These are phyloP conservation scores for Austrofundulus limnaeus DNA, from an alignment of 2,113 vertebrate species.

Conservation along the genomic window DNA sequence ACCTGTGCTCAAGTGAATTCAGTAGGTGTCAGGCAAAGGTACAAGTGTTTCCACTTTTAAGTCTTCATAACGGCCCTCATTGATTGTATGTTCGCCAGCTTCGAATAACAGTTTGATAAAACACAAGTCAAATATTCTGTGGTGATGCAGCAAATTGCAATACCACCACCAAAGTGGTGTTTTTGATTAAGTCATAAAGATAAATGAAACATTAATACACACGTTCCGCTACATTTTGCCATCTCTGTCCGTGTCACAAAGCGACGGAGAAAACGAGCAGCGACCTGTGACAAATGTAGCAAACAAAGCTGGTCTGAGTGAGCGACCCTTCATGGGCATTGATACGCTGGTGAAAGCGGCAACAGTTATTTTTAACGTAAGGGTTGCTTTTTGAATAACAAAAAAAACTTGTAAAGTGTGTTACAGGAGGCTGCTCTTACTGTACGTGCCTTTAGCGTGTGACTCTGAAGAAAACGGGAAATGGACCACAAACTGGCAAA, in stretches of 20 bases:
- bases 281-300: conserved; percentile 66
- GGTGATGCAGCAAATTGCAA: conserved; percentile 29
- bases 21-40: conserved; percentile 36
- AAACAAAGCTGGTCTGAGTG: conserved; percentile 38
- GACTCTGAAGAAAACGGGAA: conserved; percentile 8
- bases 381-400: conserved; percentile 16
- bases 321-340: conserved; percentile 12
- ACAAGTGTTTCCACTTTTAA: conserved; percentile 34
- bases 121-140: conserved; percentile 41
- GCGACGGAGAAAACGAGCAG: conserved; percentile 18
- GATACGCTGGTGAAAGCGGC: conserved; percentile 18
- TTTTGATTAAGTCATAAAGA: conserved; percentile 18
- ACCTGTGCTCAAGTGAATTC: conserved; percentile 42
- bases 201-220: conserved; percentile 17
- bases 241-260: conserved; percentile 21
- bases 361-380: conserved; percentile 25
- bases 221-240: conserved; percentile 25
- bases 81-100: conserved; percentile 42
- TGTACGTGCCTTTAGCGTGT: conserved; percentile 68
- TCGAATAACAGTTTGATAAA: conserved; percentile 42
- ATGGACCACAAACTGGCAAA: conserved; percentile 14
- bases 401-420: conserved; percentile 6
- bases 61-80: conserved; percentile 40
- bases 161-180: conserved; percentile 6
- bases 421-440: conserved; percentile 56